Conservation (phyloP, 2,888 invertebrate species). For the Allolobophora icterica region DNA sequence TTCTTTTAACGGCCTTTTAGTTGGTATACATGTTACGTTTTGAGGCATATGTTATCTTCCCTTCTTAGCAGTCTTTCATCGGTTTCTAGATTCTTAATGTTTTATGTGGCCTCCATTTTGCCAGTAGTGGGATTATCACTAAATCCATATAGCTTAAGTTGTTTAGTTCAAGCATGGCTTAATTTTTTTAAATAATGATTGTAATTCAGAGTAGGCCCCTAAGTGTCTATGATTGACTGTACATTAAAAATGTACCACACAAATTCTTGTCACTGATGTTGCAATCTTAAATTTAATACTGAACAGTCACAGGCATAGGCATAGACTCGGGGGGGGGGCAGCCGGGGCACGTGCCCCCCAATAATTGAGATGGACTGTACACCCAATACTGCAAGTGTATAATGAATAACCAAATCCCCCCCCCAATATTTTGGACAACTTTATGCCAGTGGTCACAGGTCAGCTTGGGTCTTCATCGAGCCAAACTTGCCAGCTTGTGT, state of each 20-base stretch:
- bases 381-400: too few species aligned
- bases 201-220: not conserved
- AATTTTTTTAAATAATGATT: not conserved
- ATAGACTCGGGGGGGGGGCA: too few species aligned
- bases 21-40: not conserved
- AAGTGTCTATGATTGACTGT: not conserved
- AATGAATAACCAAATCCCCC: too few species aligned
- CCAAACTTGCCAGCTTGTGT: not conserved
- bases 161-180: not conserved
- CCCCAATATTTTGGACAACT: too few species aligned
- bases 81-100: not conserved
- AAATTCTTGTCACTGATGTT: not conserved
- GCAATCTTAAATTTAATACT: not conserved
- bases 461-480: too few species aligned
- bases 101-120: not conserved
- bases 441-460: not conserved
- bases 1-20: constrained; percentile 8
- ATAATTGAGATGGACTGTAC: too few species aligned
- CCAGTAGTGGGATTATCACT: not conserved
- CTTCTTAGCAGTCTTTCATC: constrained; percentile 8
- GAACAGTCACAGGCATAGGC: too few species aligned
- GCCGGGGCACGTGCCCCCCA: too few species aligned
- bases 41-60: not conserved
- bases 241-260: constrained; percentile 11
- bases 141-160: not conserved